Evolutionary conservation across 2,888 invertebrate genomes (phyloP).

Genomic region (Stenurella melanura): DNA sequence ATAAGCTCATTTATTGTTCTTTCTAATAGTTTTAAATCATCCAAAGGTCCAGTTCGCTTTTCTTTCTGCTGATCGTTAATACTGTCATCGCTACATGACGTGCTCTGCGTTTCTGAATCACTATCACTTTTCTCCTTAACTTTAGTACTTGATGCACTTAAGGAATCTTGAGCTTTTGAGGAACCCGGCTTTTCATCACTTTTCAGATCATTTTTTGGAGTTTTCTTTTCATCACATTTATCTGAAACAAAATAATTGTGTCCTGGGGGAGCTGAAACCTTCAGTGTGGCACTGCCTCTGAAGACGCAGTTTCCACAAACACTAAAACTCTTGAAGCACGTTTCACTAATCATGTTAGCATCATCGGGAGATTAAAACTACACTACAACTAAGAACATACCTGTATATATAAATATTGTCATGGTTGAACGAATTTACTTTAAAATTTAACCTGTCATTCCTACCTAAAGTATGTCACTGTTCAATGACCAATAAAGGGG

Average conservation of each 20-base stretch:
- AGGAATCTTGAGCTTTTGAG: constrained; percentile 60
- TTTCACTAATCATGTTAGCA: too few relatives aligned
- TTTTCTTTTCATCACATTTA: constrained; percentile 52
- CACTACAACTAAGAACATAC: too few relatives aligned
- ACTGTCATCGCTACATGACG: constrained; percentile 65
- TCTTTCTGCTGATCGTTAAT: constrained; percentile 61
- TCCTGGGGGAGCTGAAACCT: background rate
- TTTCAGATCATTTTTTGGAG: constrained; percentile 44
- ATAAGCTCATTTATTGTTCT: constrained; percentile 70
- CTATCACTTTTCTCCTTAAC: constrained; percentile 62
- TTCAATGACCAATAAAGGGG: too few relatives aligned
- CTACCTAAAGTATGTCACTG: too few relatives aligned
- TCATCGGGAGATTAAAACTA: too few relatives aligned
- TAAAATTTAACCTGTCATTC: too few relatives aligned
- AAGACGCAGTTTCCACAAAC: too few relatives aligned
- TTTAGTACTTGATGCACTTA: constrained; percentile 45
- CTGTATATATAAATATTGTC: too few relatives aligned
- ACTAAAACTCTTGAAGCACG: too few relatives aligned
- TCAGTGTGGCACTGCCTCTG: too few relatives aligned
- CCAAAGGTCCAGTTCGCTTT: constrained; percentile 62
- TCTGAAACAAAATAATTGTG: constrained; percentile 46
- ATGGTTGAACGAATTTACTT: too few relatives aligned
- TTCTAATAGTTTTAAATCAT: constrained; percentile 68
- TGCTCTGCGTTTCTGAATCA: constrained; percentile 67
- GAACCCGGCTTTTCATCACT: constrained; percentile 63